Evolutionary conservation across 1,140 invertebrate genomes (phyloP).

Genomic region (Ylistrum balloti): DNA sequence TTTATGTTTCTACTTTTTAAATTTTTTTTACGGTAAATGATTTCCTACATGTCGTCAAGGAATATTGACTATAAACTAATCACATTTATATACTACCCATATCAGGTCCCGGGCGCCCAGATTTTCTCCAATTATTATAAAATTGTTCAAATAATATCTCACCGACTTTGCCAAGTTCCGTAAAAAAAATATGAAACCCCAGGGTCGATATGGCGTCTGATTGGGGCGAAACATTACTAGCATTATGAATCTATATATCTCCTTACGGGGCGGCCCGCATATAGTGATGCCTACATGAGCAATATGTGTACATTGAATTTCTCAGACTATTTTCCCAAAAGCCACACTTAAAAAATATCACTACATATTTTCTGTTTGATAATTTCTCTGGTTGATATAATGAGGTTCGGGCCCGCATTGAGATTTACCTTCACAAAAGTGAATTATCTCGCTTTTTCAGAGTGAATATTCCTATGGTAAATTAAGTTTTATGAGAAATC

Average conservation of each 20-base stretch:
- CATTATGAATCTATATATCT: conserved; percentile 20
- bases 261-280: conserved; percentile 3
- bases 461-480: conserved; percentile 18
- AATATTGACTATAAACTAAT: not conserved
- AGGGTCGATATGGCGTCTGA: conserved; percentile 31
- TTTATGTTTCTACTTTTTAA: too few relatives aligned
- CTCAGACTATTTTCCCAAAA: conserved; percentile 34
- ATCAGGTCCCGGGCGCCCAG: not conserved
- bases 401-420: conserved; percentile 11
- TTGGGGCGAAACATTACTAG: not conserved
- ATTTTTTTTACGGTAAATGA: not conserved
- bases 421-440: conserved; percentile 9
- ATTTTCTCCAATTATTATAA: conserved; percentile 27
- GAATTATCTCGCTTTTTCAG: conserved; percentile 29
- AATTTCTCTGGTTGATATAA: conserved; percentile 17
- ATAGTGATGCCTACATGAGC: conserved; percentile 5
- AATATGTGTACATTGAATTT: conserved; percentile 29
- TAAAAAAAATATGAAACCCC: not conserved
- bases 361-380: conserved; percentile 15
- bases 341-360: conserved; percentile 23
- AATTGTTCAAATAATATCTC: conserved; percentile 8
- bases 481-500: conserved; percentile 36
- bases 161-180: not conserved
- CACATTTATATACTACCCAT: not conserved
- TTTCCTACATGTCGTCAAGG: not conserved